Base-by-base conservation (phyloP, 2,113 vertebrate species). In the Sturnira hondurensis region DNA sequence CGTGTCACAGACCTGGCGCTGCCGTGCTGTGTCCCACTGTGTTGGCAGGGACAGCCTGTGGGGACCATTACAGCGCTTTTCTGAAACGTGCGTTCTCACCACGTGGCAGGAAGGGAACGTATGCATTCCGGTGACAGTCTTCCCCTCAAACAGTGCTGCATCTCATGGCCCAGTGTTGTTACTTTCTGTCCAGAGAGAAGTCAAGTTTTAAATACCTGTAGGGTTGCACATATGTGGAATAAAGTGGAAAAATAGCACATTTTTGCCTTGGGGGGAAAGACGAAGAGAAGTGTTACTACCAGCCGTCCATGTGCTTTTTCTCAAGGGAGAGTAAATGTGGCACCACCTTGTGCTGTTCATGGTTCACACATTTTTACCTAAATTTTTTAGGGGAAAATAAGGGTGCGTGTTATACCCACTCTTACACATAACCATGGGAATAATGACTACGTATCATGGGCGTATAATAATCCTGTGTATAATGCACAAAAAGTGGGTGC, bases 71-170 rank as follows among this genome's bases (percentile, higher is more conserved):
- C 36, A 58, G 31, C 41, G 33, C 52, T 50, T 86, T 89, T 63
- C 89, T 67, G 93, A 93, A 96, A 89, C 61, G 73, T 41, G 24
- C 36, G 12, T 89, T 80, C 52, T 73, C 52, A 36, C 87, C 36
- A 65, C 63, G 95, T 89, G 1, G 11, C 91, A 82, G 91, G 63
- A 95, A 77, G 74, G 89, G 93, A 97, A 96, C 82, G 36, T 19
- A 50, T 68, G 65, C 5, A 31, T 78, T 78, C 83, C 67, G 14
- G 4, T n/a, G 54, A 56, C 54, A 41, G 15, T 54, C 92, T 73
- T 63, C 52, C 71, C 20, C 82, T 56, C 61, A 47, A 83, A 94
- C 68, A 83, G 54, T 31, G 88, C 71, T 73, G 45, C 16, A 77
- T 83, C 91, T 63, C 58, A 38, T 85, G 77, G 41, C 31, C 84